Percentiles rank a stretch among this genome's conserved stretches.
phyloP scores from a whole-genome alignment of 2,888 invertebrate genomes.

The Itoplectis maculator region DNA sequence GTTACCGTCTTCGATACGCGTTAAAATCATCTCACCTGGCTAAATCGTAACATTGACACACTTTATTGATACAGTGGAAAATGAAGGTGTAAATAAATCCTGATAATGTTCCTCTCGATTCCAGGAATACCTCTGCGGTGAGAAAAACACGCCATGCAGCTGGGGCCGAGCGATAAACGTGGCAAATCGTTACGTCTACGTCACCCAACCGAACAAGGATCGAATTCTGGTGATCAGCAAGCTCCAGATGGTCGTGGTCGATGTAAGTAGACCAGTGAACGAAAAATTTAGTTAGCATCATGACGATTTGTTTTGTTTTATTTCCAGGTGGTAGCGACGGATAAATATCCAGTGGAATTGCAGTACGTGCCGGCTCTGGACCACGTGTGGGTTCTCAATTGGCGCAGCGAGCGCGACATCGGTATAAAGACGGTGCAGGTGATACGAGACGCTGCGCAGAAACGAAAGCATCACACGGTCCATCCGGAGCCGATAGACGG shows the following conservation, averaged over 20 bases:
- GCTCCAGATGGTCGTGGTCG: constrained; percentile 90
- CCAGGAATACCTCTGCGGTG: constrained; percentile 90
- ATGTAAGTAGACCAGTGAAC: too few relatives aligned
- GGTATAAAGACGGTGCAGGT: constrained; percentile 90
- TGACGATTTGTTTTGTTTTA: too few relatives aligned
- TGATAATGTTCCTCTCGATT: constrained; percentile 58
- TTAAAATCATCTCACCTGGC: too few relatives aligned
- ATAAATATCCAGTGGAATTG: constrained; percentile 90
- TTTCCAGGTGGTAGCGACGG: constrained; percentile 88
- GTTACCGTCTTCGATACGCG: too few relatives aligned
- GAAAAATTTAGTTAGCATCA: too few relatives aligned
- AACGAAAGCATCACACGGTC: constrained; percentile 90
- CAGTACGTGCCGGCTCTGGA: constrained; percentile 90
- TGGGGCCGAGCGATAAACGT: constrained; percentile 91
- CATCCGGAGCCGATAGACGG: constrained; percentile 91
- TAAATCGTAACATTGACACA: too few relatives aligned
- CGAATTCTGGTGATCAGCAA: constrained; percentile 90
- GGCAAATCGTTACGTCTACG: constrained; percentile 90
- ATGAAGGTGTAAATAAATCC: too few relatives aligned
- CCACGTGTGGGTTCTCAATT: constrained; percentile 91
- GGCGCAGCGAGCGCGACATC: constrained; percentile 87
- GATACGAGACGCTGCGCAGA: constrained; percentile 90
- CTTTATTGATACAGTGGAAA: too few relatives aligned
- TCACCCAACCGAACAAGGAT: constrained; percentile 89
- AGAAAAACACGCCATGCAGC: constrained; percentile 88